Conservation (phyloP, 1,140 invertebrate species). For the Hylaeus anthracinus region DNA sequence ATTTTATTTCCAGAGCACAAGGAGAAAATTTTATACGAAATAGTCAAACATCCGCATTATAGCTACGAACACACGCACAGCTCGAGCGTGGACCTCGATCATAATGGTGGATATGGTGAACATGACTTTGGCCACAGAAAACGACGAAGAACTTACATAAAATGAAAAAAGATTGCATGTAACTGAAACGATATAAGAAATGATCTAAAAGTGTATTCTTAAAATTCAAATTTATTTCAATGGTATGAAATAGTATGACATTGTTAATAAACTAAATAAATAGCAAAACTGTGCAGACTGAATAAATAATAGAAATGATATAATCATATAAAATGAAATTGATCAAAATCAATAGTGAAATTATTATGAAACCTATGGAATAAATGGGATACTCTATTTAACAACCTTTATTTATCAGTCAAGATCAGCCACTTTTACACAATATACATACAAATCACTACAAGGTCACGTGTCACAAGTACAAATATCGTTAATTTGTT, state of each 20-base stretch:
- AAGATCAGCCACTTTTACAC: background rate
- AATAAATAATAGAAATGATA: no score
- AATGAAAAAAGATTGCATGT: no score
- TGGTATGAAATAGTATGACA: background rate
- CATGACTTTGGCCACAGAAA: constrained; percentile 17
- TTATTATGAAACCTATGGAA: no score
- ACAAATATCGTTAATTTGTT: constrained; percentile 24
- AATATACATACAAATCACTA: background rate
- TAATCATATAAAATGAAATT: no score
- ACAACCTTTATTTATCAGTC: constrained; percentile 13
- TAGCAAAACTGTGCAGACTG: background rate
- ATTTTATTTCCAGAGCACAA: constrained; percentile 67
- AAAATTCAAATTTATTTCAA: background rate
- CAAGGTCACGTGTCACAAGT: background rate
- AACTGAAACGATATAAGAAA: background rate
- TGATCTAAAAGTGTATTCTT: background rate
- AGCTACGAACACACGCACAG: constrained; percentile 89
- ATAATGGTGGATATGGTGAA: constrained; percentile 84
- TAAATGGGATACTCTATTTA: background rate
- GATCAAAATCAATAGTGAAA: no score
- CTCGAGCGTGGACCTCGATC: constrained; percentile 86
- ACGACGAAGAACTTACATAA: background rate
- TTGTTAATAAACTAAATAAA: background rate
- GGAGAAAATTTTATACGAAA: constrained; percentile 91
- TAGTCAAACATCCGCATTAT: constrained; percentile 91